Conservation (phyloP, 2,113 vertebrate genomes). For the Thymallus thymallus region DNA sequence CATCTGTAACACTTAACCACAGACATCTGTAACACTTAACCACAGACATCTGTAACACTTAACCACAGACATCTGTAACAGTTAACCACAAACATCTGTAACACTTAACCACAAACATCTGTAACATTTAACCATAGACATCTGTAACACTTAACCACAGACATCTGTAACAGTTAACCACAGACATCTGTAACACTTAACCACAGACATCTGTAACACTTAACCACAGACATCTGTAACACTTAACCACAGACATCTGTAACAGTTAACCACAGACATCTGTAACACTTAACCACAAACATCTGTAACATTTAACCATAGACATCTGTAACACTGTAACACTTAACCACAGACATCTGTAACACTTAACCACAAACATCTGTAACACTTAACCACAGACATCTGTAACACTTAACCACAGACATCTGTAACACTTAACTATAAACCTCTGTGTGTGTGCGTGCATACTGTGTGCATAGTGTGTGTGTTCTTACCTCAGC, state of each 20-base stretch:
- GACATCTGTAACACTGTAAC: too few species aligned
- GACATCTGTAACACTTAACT: too few species aligned
- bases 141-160: too few species aligned
- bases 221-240: too few species aligned
- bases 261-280: background rate
- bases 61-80: background rate
- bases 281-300: too few species aligned
- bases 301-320: background rate
- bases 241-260: too few species aligned
- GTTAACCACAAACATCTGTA: background rate
- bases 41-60: too few species aligned
- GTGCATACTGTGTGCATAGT: background rate
- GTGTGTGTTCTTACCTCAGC: conserved; percentile 80
- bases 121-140: background rate
- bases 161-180: background rate
- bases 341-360: too few species aligned
- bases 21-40: background rate
- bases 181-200: too few species aligned
- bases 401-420: background rate
- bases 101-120: too few species aligned
- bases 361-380: background rate
- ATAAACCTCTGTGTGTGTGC: conserved; percentile 1
- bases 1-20: too few species aligned
- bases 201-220: background rate
- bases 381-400: too few species aligned